Conservation (phyloP, 2,797 vertebrate genomes). For the Sebastes minor region DNA sequence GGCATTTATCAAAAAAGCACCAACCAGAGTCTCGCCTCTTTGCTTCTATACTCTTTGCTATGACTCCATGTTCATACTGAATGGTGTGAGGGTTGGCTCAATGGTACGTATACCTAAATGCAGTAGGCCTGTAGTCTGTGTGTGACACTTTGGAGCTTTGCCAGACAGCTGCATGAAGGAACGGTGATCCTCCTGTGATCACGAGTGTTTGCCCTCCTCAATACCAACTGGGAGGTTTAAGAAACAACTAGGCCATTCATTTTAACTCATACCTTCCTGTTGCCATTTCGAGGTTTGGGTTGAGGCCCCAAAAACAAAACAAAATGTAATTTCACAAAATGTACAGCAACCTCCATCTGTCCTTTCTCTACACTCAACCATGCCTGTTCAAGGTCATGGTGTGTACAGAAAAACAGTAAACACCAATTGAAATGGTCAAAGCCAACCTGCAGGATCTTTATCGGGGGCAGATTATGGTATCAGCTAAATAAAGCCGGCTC, state of each 20-base stretch:
- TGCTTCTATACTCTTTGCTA: no score
- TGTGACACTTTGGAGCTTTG: slow-evolving; percentile 21
- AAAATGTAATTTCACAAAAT: not conserved
- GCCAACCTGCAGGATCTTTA: not conserved
- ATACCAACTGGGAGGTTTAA: slow-evolving; percentile 40
- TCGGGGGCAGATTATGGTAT: not conserved
- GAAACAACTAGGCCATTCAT: slow-evolving; percentile 13
- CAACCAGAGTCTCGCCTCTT: no score
- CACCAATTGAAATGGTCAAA: not conserved
- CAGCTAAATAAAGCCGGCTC: not conserved
- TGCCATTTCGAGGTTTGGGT: not conserved
- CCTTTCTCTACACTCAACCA: not conserved
- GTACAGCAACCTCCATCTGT: not conserved
- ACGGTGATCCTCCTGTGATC: slow-evolving; percentile 13
- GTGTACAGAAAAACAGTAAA: not conserved
- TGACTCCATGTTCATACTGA: not conserved
- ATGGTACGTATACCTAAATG: not conserved
- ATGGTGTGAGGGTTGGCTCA: not conserved
- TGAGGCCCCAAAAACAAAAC: not conserved
- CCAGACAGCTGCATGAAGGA: slow-evolving; percentile 19
- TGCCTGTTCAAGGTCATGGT: not conserved
- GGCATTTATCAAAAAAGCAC: no score
- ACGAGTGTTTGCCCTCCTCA: slow-evolving; percentile 21
- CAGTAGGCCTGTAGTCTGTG: not conserved
- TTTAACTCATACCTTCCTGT: slow-evolving; percentile 2